Conservation (phyloP, 2,888 invertebrate genomes). For the Flexamia atlantica region DNA sequence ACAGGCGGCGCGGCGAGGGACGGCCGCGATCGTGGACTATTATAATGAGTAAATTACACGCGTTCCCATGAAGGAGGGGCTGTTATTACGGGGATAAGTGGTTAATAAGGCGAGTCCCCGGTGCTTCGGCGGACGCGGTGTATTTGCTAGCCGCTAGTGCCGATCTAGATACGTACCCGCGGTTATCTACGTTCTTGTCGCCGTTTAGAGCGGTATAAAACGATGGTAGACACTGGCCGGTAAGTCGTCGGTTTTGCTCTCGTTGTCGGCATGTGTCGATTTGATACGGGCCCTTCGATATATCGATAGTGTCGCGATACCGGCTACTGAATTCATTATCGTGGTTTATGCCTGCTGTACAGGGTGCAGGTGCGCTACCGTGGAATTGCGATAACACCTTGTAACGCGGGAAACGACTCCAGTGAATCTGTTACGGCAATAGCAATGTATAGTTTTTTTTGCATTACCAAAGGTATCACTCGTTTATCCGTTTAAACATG, state of each 20-base stretch:
- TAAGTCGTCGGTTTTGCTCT: constrained; percentile 26
- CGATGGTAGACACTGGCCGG: neutral
- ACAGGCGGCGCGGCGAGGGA: constrained; percentile 7
- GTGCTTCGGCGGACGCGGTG: constrained; percentile 37
- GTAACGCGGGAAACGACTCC: no score
- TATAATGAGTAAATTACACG: constrained; percentile 55
- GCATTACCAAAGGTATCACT: no score
- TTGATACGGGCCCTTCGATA: constrained; percentile 24
- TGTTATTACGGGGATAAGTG: constrained; percentile 39
- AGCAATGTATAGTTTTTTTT: no score
- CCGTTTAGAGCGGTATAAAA: constrained; percentile 34
- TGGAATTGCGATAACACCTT: neutral
- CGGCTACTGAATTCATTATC: constrained; percentile 34
- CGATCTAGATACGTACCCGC: constrained; percentile 30
- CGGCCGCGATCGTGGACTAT: constrained; percentile 21
- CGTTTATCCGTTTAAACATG: no score
- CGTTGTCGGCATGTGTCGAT: constrained; percentile 30
- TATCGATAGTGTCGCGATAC: constrained; percentile 18
- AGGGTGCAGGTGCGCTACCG: constrained; percentile 29
- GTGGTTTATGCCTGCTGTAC: constrained; percentile 11
- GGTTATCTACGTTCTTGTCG: constrained; percentile 32
- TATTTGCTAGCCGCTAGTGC: constrained; percentile 35
- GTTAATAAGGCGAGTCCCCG: constrained; percentile 14
- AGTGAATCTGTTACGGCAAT: no score
- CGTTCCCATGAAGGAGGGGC: constrained; percentile 36